Evolutionary conservation across 2,888 invertebrate species (phyloP), one percentile per base, ranked within the genome.

Genomic region (Loripinus fragilis): DNA sequence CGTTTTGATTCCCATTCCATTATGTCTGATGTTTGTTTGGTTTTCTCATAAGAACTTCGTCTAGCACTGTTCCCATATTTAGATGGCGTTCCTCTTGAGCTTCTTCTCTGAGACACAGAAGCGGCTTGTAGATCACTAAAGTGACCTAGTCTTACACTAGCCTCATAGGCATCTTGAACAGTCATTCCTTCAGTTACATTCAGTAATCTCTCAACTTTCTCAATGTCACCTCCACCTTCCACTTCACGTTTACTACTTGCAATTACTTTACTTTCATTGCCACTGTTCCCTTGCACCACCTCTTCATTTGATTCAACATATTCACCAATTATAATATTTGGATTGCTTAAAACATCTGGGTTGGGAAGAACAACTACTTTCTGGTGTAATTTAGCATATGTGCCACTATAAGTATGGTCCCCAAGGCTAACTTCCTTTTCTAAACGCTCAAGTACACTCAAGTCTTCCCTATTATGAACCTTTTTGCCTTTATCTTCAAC

Each of bases 91-190:
- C 23, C 60, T 33, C 60, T 60, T 15, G 60, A 23, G 33, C 60
- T 60, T 20, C 60, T 30, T 60, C 60, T 60, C 33, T 60, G 60
- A 48, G 20, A 20, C 38, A 38, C 38, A 38, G 38, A 38, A 23
- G 12, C 52, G 10, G 25, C n/a, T 33, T 3, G 60, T 8, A 33
- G 33, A n/a, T 78, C 77, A 25, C 80, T 83, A 65, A 83, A 83
- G 75, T 83, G 83, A n/a, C 83, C 83, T 41, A 83, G 70, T 76
- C 76, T 74, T 1, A 83, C 69, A 74, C 83, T 83, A n/a, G 80
- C 73, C 28, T 80, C 71, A 42, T 83, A 83, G 20, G 83, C 83
- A 74, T 83, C 83, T 45, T 83, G 80, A 33, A 81, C 80, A 35
- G 80, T 83, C 25, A 83, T 71, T 20, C 60, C n/a, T 17, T 81